Evolutionary conservation across 2,797 vertebrate genomes (phyloP), one percentile per base, ranked within the genome.

Genomic region (Pitangus sulphuratus): DNA sequence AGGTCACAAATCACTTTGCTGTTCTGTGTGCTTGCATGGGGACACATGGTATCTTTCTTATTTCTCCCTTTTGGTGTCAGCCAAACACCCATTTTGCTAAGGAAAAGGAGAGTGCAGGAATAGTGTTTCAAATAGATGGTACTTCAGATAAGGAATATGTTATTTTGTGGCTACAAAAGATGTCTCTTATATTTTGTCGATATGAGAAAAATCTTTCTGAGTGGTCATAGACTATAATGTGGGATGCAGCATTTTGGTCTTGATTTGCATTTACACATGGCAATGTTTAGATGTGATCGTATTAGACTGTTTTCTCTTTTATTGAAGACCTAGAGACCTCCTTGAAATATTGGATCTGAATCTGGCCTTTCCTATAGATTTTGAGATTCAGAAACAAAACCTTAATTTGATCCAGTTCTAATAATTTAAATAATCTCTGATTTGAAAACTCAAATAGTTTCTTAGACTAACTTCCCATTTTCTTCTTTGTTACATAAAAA

Each of bases 41-140:
- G 13, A 72, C 33, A 65, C 28, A 12, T 0, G 4, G 25, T 35
- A 68, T 47, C 51, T 79, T 93, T 80, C 86, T 65, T 61, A 24
- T 42, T 91, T 91, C 72, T 62, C 47, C 57, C 84, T 90, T 69
- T 82, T 87, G 94, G 58, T 90, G 90, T 96, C 87, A 96, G 61
- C 65, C 92, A 45, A 96, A 75, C 76, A 74, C 47, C 16, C 82
- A 12, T 47, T 87, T 95, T 93, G 11, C 58, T 65, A 53, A 61
- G 19, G 44, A 61, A 69, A 45, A 15, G 11, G 31, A 45, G 50
- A 69, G 9, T 60, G 24, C 13, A 65, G 39, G 25, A 80, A 35
- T 1, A 33, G 3, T 30, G 6, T 69, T 96, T 77, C 47, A 89
- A 80, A 69, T 39, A 66, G 31, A 39, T 37, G 18, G 26, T 28